These are phyloP conservation scores for Sorex fumeus DNA, from an alignment of 2,113 vertebrate species.

Conservation along the genomic window DNA sequence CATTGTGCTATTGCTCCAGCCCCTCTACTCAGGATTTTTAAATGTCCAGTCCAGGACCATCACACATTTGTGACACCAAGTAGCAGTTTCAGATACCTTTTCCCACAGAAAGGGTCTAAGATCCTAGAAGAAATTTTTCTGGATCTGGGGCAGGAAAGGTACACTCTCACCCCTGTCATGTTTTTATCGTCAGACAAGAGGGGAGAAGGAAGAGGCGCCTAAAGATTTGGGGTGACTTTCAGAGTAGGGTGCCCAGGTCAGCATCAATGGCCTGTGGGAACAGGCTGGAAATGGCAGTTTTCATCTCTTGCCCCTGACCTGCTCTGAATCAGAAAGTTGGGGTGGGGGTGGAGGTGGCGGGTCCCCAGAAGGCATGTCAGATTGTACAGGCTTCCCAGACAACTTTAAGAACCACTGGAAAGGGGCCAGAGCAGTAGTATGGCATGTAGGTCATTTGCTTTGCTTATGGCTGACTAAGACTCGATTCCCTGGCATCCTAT, in stretches of 20 bases:
- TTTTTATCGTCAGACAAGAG: not conserved
- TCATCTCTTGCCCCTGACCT: not conserved
- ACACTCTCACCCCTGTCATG: not conserved
- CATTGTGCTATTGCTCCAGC: too few species aligned
- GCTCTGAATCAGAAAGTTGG: not conserved
- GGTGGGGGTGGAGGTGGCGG: not conserved
- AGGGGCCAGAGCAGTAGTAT: conserved; percentile 25
- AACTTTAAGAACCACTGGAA: not conserved
- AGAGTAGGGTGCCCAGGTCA: not conserved
- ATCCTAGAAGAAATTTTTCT: not conserved
- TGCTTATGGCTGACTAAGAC: too few species aligned
- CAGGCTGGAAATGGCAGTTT: not conserved
- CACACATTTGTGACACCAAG: not conserved
- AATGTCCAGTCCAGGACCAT: not conserved
- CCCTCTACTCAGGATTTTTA: not conserved
- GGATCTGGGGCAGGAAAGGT: not conserved
- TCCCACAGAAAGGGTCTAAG: not conserved
- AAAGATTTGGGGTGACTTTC: not conserved
- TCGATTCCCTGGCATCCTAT: too few species aligned
- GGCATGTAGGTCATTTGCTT: too few species aligned
- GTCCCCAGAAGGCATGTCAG: not conserved
- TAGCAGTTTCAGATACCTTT: not conserved
- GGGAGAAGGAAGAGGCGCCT: too few species aligned
- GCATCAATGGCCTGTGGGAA: not conserved
- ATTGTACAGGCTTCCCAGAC: not conserved